Base-by-base conservation (phyloP, 1,140 invertebrate genomes). In the Protaetia brevitarsis region DNA sequence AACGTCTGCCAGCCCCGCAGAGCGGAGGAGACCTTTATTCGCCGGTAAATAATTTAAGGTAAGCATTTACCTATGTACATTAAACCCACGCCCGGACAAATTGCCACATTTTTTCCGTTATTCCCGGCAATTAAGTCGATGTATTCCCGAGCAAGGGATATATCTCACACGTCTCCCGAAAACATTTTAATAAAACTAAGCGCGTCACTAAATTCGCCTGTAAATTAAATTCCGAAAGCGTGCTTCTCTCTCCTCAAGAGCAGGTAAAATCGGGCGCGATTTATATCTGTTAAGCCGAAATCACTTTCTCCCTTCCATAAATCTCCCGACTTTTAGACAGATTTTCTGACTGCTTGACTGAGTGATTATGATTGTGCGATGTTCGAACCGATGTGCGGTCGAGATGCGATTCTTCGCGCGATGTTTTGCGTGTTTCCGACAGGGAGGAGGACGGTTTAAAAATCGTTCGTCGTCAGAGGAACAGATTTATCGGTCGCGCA, bases 341-440 rank as follows among this genome's bases (percentile, higher is more conserved):
- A n/a, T n/a, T n/a, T n/a, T n/a, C n/a, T n/a, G n/a, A n/a, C n/a
- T n/a, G 13, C 26, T 23, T 51, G 19, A 23, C 41, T 51, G 41
- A 51, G 41, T 51, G 41, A 51, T 51, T 51, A 51, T 51, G 41
- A 51, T 51, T 51, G n/a, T 51, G 41, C 41, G 41, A 23, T 51
- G 41, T 51, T 51, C 41, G 41, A n/a, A n/a, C n/a, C n/a, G n/a
- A n/a, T n/a, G n/a, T 7, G 19, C 19, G 13, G 21, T 51, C 26
- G 41, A 51, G 41, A 51, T 51, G 19, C 19, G 41, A n/a, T n/a
- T n/a, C 41, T 51, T 23, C 19, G 26, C 41, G 26, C 21, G 26
- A 51, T 16, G 19, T 26, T 8, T 23, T 23, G 19, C 41, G 21
- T 51, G 41, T 23, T 23, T 10, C 41, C 16, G 41, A 10, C 41